A percentile compares a stretch with the other conserved stretches of the same genome.
Evolutionary conservation across 2,797 vertebrate species (phyloP).

Genomic region (Podargus strigoides): DNA sequence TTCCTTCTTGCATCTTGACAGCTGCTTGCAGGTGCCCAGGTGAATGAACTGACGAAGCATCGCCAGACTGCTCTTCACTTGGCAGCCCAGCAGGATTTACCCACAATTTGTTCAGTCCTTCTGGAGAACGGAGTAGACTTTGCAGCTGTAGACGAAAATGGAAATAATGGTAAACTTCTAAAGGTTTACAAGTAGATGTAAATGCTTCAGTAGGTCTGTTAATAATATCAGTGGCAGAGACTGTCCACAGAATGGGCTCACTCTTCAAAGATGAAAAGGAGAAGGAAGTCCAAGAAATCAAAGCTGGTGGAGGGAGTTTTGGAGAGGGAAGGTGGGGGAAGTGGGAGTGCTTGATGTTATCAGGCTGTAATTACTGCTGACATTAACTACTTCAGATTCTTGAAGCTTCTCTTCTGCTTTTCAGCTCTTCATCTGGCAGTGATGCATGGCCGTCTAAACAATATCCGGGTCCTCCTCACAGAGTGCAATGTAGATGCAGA

Average conservation of each 20-base stretch:
- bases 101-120: slow-evolving; percentile 95
- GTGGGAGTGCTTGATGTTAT: neutral
- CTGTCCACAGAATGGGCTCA: neutral
- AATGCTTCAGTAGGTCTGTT: neutral
- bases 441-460: slow-evolving; percentile 95
- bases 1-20: slow-evolving; percentile 54
- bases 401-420: neutral
- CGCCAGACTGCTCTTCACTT: slow-evolving; percentile 95
- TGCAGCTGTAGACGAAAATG: slow-evolving; percentile 94
- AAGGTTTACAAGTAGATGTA: neutral
- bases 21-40: slow-evolving; percentile 95
- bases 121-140: slow-evolving; percentile 95
- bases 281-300: neutral
- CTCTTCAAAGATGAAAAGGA: neutral
- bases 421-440: slow-evolving; percentile 95
- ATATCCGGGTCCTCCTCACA: slow-evolving; percentile 91
- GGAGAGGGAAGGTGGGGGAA: neutral
- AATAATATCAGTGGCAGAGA: neutral
- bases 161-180: slow-evolving; percentile 87
- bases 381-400: neutral
- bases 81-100: slow-evolving; percentile 94
- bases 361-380: neutral
- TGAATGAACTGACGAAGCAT: slow-evolving; percentile 97
- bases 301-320: neutral
- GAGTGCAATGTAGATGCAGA: slow-evolving; percentile 96